phyloP scores from a whole-genome alignment of 2,113 vertebrate species.

The Bubalus kerabau region DNA sequence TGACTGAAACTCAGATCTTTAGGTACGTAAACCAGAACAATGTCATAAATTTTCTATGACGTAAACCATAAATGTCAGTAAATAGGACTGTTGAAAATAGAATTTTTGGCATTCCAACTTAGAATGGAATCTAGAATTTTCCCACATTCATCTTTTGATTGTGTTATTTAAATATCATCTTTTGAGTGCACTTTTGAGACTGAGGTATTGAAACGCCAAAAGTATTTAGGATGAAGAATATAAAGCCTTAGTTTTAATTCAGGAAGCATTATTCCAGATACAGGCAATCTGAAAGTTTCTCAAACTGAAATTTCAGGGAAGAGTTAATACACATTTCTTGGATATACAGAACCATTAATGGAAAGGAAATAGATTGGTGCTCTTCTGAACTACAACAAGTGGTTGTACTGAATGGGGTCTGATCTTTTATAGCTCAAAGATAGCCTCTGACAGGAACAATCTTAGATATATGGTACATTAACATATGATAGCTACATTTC shows the following conservation, averaged over 20 bases:
- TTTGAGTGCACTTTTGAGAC: background rate
- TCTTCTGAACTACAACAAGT: background rate
- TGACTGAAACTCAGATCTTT: background rate
- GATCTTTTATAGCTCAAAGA: background rate
- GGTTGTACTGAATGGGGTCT: background rate
- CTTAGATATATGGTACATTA: background rate
- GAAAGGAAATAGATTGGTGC: background rate
- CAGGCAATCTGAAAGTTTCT: constrained; percentile 63
- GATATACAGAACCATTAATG: background rate
- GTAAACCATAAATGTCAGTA: background rate
- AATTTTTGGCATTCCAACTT: background rate
- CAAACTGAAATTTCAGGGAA: constrained; percentile 16
- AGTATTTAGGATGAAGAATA: background rate
- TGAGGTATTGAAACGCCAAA: background rate
- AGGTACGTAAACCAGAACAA: background rate
- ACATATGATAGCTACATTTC: background rate
- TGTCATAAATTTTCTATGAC: too few species aligned
- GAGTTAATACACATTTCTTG: background rate
- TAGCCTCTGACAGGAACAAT: background rate
- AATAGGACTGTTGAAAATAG: background rate
- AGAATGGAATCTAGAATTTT: background rate
- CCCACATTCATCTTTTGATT: background rate
- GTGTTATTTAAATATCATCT: background rate
- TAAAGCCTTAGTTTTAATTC: background rate
- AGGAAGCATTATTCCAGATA: constrained; percentile 53